Base-by-base conservation (phyloP, 2,797 vertebrate genomes). In the Oryzias sinensis region DNA sequence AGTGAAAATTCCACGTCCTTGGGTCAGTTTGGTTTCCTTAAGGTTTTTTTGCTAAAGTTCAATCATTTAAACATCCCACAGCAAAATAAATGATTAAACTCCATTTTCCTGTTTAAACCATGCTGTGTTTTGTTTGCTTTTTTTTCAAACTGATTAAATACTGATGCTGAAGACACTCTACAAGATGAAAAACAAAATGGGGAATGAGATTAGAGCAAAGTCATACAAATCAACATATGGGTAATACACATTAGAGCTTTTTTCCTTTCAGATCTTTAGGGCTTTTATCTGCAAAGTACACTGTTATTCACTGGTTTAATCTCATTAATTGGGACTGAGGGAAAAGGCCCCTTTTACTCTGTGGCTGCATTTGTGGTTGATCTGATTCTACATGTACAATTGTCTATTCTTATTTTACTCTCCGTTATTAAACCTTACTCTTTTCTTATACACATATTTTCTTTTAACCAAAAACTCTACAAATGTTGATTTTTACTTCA, bases 11-110 rank as follows among this genome's bases (percentile, higher is more conserved):
- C 33, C 9, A 11, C 33, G 4, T 13, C 9, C 4, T 37, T 37
- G 2, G 3, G 33, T 37, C 9, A 37, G 33, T 11, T 37, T 37
- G 9, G 33, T 37, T 37, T 11, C 33, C 9, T 37, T 37, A 37
- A 37, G 9, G 33, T 13, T 37, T 37, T 37, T 13, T 11, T 11
- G 33, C 11, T 22, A 37, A 37, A 37, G 9, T 37, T 37, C 9
- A 37, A 13, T 37, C 33, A 37, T 37, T 37, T 37, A 37, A 9
- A 37, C 33, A 9, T 3, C 33, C 13, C 33, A 11, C 9, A 37
- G 33, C 33, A 76, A 62, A 60, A 60, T 63, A 5, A 57, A 42
- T 49, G 42, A 70, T 77, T 82, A 72, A 68, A 54, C 68, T 68
- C 43, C 54, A 43, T 62, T 78, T 68, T 73, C 57, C 61, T 70